Percentiles rank a stretch among this genome's conserved stretches.
These are phyloP conservation scores for Cotesia glomerata DNA, from an alignment of 1,140 invertebrate genomes.

Conservation along the genomic window DNA sequence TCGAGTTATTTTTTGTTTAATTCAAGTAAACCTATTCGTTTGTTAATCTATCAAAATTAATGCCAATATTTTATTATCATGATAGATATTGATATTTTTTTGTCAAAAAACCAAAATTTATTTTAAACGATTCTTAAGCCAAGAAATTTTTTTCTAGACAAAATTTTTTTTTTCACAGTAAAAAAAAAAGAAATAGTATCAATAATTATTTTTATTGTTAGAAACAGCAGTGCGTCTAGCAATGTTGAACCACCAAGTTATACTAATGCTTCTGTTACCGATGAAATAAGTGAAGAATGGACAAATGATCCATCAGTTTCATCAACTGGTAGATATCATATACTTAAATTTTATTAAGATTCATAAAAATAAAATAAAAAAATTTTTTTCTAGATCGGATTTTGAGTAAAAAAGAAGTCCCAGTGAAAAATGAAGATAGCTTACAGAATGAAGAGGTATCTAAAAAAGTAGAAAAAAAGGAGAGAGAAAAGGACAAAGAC, in stretches of 20 bases:
- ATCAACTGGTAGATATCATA: conserved; percentile 1
- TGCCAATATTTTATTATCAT: too few species aligned
- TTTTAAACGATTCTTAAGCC: too few species aligned
- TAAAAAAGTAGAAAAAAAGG: conserved; percentile 24
- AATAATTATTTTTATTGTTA: conserved; percentile 26
- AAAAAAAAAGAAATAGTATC: not conserved
- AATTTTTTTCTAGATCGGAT: not conserved
- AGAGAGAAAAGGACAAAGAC: conserved; percentile 58
- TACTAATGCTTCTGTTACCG: not conserved
- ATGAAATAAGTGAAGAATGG: conserved; percentile 2
- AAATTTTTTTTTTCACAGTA: too few species aligned
- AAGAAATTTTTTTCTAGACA: too few species aligned
- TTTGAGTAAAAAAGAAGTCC: not conserved
- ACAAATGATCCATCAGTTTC: not conserved
- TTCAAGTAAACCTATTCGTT: too few species aligned
- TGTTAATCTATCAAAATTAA: too few species aligned
- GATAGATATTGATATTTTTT: too few species aligned
- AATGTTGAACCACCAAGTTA: not conserved
- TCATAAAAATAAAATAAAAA: not conserved
- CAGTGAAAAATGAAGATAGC: not conserved
- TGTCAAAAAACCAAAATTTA: too few species aligned
- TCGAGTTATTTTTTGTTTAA: too few species aligned
- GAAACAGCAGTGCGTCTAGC: not conserved
- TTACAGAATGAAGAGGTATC: not conserved
- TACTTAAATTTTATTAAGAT: not conserved